Conservation (phyloP, 2,888 invertebrate species). For the Bimastos eiseni region DNA sequence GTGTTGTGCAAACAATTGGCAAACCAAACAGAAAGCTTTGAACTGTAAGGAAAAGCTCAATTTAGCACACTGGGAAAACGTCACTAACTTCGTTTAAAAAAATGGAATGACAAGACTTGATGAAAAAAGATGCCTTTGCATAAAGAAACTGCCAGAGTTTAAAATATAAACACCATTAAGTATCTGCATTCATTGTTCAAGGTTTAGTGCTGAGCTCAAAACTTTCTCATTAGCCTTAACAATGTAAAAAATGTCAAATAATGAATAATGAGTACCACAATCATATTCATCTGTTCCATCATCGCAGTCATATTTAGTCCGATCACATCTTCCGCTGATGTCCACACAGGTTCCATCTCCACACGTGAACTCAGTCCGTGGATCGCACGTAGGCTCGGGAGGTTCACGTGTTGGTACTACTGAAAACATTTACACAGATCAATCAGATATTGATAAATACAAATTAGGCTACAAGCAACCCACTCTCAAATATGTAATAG, state of each 20-base stretch:
- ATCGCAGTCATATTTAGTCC: constrained; percentile 68
- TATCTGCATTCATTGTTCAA: neutral
- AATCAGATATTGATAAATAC: too few relatives aligned
- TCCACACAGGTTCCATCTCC: constrained; percentile 73
- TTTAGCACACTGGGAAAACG: neutral
- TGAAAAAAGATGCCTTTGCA: too few relatives aligned
- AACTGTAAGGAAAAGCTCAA: neutral
- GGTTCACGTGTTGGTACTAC: too few relatives aligned
- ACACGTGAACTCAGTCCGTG: constrained; percentile 31
- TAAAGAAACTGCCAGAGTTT: neutral
- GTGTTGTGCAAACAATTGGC: too few relatives aligned
- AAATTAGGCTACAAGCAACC: too few relatives aligned
- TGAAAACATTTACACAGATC: too few relatives aligned
- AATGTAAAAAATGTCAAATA: neutral
- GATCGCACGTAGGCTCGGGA: neutral
- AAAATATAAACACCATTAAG: neutral
- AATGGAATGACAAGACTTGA: neutral
- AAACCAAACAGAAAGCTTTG: neutral
- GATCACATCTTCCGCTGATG: constrained; percentile 79
- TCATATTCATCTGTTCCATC: constrained; percentile 72
- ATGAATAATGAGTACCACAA: constrained; percentile 28
- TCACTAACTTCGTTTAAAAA: neutral
- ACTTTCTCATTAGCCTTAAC: neutral
- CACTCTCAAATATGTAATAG: too few relatives aligned
- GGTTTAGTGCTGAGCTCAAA: neutral